These are phyloP conservation scores for Euura saliciscinereae DNA, from an alignment of 1,140 invertebrate genomes.

Conservation along the genomic window DNA sequence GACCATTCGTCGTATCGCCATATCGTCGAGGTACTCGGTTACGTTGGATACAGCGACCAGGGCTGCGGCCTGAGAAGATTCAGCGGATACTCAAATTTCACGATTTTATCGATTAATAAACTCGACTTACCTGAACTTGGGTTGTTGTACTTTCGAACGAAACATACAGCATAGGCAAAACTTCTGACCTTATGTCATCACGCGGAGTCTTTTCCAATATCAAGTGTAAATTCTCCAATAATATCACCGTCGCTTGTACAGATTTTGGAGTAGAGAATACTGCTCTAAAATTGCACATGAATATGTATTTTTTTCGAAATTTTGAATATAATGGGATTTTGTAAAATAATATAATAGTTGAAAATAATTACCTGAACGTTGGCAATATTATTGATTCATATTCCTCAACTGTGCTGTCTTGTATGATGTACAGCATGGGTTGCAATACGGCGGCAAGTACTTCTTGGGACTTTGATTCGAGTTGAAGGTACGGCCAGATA, in stretches of 20 bases:
- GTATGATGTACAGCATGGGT: constrained; percentile 86
- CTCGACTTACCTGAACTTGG: constrained; percentile 81
- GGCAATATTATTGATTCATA: constrained; percentile 85
- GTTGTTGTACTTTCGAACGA: constrained; percentile 91
- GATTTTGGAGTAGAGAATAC: constrained; percentile 86
- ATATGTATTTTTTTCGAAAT: not conserved
- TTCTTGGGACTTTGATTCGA: constrained; percentile 85
- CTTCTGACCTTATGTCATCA: constrained; percentile 80
- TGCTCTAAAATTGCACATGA: constrained; percentile 55
- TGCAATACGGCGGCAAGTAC: constrained; percentile 87
- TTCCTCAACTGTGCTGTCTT: constrained; percentile 82
- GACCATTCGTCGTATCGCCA: constrained; percentile 80
- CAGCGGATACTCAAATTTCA: not conserved
- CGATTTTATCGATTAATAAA: not conserved
- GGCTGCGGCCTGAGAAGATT: constrained; percentile 76
- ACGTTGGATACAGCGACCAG: constrained; percentile 87
- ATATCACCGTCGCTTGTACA: constrained; percentile 87
- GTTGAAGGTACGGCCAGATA: constrained; percentile 87
- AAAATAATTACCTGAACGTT: constrained; percentile 70
- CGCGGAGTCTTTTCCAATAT: constrained; percentile 86
- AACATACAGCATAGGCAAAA: constrained; percentile 87
- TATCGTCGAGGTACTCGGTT: constrained; percentile 84
- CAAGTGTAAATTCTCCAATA: constrained; percentile 91
- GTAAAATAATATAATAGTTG: not conserved
- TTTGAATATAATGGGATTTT: no score